Base-by-base conservation (phyloP, 2,113 vertebrate genomes). In the Cottus gobio region DNA sequence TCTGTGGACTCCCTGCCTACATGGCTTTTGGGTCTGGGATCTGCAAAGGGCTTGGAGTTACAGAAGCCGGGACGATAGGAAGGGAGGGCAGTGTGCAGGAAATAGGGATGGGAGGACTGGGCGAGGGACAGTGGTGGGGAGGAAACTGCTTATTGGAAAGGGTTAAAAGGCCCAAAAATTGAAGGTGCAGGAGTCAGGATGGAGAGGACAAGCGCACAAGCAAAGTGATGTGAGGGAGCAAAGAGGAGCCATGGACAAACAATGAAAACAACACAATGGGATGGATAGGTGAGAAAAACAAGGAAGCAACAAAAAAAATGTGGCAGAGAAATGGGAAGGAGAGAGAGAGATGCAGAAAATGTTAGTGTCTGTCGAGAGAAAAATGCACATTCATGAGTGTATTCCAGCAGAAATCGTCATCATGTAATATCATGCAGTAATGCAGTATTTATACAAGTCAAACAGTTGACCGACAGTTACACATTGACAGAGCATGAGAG, bases 261-360 rank as follows among this genome's bases (percentile, higher is more conserved):
- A 31, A 77, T 78, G 75, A 56, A 80, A 75, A 83, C 78, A 80
- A 84, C 76, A 80, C 26, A 79, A 72, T 71, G 71, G 79, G 80
- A 89, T 86, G 79, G 66, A 63, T 5, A 50, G 78, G 82, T 85
- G 84, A 88, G 71, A 71, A 74, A 83, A 86, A 82, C 39, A 62
- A 79, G 82, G 80, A 83, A 64, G 64, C 36, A 83, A 84, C 56
- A 83, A 82, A 60, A 85, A 75, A 78, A 79, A 83, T 63, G 76
- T 30, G 48, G 79, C 74, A 85, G 91, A 91, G 86, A 87, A 91
- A 92, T 93, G 88, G 93, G 90, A 89, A 91, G 86, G 91, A 93
- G 91, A 92, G 90, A 94, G 90, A 94, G 90, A 94, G 84, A 94
- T 92, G 92, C 66, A 94, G 87, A 95, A 88, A 92, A 94, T 94